Percentiles rank a stretch among this genome's conserved stretches.
These are phyloP conservation scores for Drosophila elegans DNA, from an alignment of 1,140 invertebrate genomes.

Conservation along the genomic window DNA sequence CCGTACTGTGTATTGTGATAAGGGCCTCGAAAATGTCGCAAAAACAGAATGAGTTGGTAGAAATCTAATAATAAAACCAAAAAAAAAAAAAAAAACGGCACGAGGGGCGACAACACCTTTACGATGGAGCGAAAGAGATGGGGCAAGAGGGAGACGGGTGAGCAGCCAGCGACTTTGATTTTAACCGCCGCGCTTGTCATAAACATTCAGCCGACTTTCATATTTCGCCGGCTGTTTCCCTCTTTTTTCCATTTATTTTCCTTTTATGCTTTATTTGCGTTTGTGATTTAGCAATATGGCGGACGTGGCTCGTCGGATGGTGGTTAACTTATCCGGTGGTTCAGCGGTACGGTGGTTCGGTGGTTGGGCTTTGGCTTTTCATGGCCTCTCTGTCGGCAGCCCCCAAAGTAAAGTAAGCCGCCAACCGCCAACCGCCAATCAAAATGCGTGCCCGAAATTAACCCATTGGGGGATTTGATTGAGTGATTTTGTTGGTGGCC, in stretches of 20 bases:
- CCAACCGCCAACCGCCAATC: slow-evolving; percentile 35
- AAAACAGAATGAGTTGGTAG: slow-evolving; percentile 61
- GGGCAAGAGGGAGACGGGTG: slow-evolving; percentile 8
- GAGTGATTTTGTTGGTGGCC: neutral
- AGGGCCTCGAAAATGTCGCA: slow-evolving; percentile 68
- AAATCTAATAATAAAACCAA: slow-evolving; percentile 56
- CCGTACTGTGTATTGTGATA: slow-evolving; percentile 54
- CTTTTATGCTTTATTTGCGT: slow-evolving; percentile 76
- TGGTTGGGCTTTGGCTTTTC: slow-evolving; percentile 8
- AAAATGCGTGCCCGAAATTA: slow-evolving; percentile 24
- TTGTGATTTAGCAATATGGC: slow-evolving; percentile 82
- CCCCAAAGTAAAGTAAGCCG: slow-evolving; percentile 42
- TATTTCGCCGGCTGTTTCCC: slow-evolving; percentile 77
- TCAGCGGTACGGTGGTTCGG: slow-evolving; percentile 18
- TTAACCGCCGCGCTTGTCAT: slow-evolving; percentile 78
- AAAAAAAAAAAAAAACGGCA: slow-evolving; percentile 22
- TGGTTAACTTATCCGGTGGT: slow-evolving; percentile 34
- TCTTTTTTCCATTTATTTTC: slow-evolving; percentile 51
- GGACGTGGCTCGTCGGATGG: slow-evolving; percentile 21
- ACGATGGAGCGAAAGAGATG: slow-evolving; percentile 11
- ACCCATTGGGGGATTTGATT: slow-evolving; percentile 15
- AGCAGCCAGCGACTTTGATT: slow-evolving; percentile 70
- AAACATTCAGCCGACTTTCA: slow-evolving; percentile 69
- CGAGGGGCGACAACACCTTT: slow-evolving; percentile 31
- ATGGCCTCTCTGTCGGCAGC: slow-evolving; percentile 35